Base-by-base conservation (phyloP, 2,888 invertebrate genomes). In the Oscheius sp. region DNA sequence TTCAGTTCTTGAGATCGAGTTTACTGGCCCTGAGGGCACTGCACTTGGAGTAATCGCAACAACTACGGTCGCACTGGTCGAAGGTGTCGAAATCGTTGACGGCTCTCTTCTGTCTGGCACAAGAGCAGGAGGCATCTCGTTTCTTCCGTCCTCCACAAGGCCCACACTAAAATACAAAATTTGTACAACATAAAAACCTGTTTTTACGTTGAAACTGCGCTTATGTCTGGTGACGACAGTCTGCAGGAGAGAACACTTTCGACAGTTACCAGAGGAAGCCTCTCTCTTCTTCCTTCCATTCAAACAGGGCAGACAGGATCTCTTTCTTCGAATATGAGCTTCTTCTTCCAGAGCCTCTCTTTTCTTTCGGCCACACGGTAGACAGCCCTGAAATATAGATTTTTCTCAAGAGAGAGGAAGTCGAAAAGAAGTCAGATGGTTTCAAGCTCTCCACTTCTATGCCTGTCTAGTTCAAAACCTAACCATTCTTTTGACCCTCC, bases 401-500 rank as follows among this genome's bases (percentile, higher is more conserved):
- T 21, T 21, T 21, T 21, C 21, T 21, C 21, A 21, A 21, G 21
- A 21, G 21, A 21, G 21, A 21, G 21, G 21, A 21, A 21, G 21
- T 21, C 21, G 21, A 21, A 21, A 21, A 21, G 21, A 21, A 21
- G 21, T 21, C 21, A 21, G 21, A 21, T 21, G 21, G 21, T 21
- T 21, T 21, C 21, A 21, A 21, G 21, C 21, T 21, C 21, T 21
- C 21, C 21, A 21, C 21, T 21, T 21, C 21, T 21, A 21, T 21
- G 21, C 21, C 21, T 21, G 21, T 21, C 21, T 21, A 21, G 21
- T 21, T 21, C 21, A 21, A 21, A 21, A 21, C 21, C 21, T 21
- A 21, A 58, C 42, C 53, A 62, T 50, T 59, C 71, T 72, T 73
- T 75, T 79, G 71, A 75, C 76, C 65, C 59, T 73, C 62, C 73